Evolutionary conservation across 2,888 invertebrate genomes (phyloP).

Genomic region (Odontomyia ornata): DNA sequence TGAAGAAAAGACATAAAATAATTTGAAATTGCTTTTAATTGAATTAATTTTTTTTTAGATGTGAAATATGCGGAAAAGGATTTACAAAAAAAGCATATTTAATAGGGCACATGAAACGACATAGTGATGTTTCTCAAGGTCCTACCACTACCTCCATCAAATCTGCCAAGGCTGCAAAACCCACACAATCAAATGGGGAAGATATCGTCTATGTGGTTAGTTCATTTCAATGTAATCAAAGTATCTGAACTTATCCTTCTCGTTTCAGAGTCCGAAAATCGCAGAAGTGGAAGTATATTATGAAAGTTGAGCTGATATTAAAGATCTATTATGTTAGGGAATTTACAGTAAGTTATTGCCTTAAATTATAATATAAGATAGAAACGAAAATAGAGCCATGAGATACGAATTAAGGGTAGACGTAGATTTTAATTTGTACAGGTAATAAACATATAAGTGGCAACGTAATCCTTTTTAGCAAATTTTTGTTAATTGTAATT

Average conservation of each 20-base stretch:
- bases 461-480: too few species aligned
- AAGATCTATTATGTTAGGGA: not conserved
- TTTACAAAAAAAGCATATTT: constrained; percentile 62
- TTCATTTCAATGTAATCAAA: not conserved
- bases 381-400: too few species aligned
- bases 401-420: too few species aligned
- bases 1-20: too few species aligned
- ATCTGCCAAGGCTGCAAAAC: not conserved
- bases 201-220: constrained; percentile 9
- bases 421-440: too few species aligned
- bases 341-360: not conserved
- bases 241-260: constrained; percentile 4
- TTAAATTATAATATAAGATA: not conserved
- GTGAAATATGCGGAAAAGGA: constrained; percentile 60
- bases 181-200: not conserved
- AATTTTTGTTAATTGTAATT: too few species aligned
- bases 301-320: constrained; percentile 41
- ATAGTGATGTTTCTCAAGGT: constrained; percentile 47
- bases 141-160: not conserved
- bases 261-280: constrained; percentile 25
- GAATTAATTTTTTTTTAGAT: constrained; percentile 47
- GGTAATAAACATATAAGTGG: too few species aligned
- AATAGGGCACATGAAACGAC: constrained; percentile 58
- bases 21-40: not conserved
- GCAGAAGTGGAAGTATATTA: constrained; percentile 44